Evolutionary conservation across 2,113 vertebrate species (phyloP), one percentile per base, ranked within the genome.

Genomic region (Mustela lutreola): DNA sequence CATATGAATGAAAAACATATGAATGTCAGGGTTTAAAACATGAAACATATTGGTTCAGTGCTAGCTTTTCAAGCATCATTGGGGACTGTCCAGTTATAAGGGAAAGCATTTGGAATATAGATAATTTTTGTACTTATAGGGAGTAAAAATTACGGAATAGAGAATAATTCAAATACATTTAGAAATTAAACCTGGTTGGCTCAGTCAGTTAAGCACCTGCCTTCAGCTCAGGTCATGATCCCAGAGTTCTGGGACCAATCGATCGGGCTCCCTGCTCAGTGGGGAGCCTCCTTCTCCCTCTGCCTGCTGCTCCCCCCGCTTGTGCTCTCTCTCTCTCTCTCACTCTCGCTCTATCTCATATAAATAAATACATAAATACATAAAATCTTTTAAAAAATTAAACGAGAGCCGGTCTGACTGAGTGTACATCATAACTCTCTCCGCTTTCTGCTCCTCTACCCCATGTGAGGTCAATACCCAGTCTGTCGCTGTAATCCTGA

Each of bases 381-480:
- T 62, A 11, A 62, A 60, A 53, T 53, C 15, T 53, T 53, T 0
- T 9, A 62, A 62, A 62, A 98, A 91, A 80, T 33, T 98, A 97
- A 95, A 70, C 96, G 71, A 92, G 62, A 97, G 48, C 42, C 63
- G 39, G 58, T 97, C 89, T 94, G 53, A 96, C 80, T 84, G 87
- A 98, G 91, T 91, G 62, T 96, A 88, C 84, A 60, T 94, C 71
- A 89, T 24, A 36, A 97, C 86, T 85, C 78, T 97, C 85, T 70
- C 10, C 8, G 4, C 80, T 93, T 94, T 79, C 28, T 89, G 2
- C 83, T 94, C 83, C 65, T 97, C 98, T 98, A 95, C 79, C 89
- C 58, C 14, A 50, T 53, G 21, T 14, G 83, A 56, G 50, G 83
- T 96, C 98, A 98, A 97, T 97, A 97, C 22, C 56, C 73, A 92